A percentile compares a stretch with the other conserved stretches of the same genome.
Conservation (phyloP, 2,113 vertebrate species). For the Triplophysa rosa region DNA sequence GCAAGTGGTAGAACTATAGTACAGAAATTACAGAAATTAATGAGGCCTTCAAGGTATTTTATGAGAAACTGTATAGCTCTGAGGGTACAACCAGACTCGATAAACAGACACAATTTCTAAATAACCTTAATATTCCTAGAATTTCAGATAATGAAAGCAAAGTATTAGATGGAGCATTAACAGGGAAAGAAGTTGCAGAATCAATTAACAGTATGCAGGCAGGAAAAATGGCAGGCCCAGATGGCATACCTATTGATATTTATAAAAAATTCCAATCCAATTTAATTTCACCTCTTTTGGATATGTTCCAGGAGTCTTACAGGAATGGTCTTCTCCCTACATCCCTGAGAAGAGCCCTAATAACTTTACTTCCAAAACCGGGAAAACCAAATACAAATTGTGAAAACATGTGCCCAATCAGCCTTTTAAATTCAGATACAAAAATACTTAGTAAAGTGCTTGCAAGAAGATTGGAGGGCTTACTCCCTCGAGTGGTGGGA, state of each 20-base stretch:
- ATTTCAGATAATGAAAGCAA: background rate
- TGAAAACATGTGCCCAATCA: slow-evolving; percentile 24
- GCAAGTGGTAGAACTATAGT: background rate
- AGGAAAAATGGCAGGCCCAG: slow-evolving; percentile 25
- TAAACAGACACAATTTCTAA: background rate
- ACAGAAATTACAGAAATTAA: background rate
- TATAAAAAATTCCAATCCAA: slow-evolving; percentile 31
- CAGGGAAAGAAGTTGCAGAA: background rate
- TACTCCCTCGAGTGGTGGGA: background rate
- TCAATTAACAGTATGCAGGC: background rate
- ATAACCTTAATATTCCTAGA: background rate
- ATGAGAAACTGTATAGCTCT: slow-evolving; percentile 10
- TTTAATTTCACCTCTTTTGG: slow-evolving; percentile 10
- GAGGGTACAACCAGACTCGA: background rate
- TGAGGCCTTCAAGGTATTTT: background rate
- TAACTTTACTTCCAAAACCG: too few species aligned
- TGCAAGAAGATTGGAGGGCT: background rate
- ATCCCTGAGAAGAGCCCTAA: slow-evolving; percentile 29
- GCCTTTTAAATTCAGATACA: slow-evolving; percentile 26
- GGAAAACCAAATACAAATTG: slow-evolving; percentile 23
- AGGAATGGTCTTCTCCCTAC: background rate
- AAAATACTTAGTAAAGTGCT: slow-evolving; percentile 32
- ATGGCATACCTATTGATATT: slow-evolving; percentile 33
- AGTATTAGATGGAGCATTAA: background rate
- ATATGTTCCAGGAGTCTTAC: slow-evolving; percentile 40